Conservation (phyloP, 2,113 vertebrate species). For the Apodemus sylvaticus region DNA sequence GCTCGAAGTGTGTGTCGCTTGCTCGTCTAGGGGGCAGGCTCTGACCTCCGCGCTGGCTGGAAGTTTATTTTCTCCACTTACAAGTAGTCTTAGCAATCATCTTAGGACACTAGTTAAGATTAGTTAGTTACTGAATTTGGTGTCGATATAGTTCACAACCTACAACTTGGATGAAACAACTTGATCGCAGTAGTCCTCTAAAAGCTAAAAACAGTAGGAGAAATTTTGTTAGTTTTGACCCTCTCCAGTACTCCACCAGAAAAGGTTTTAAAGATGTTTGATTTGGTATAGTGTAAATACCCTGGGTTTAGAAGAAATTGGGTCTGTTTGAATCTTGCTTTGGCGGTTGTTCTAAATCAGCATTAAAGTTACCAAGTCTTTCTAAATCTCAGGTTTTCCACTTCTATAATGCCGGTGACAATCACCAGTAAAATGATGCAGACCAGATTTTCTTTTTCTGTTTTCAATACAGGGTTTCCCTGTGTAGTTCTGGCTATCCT, state of each 20-base stretch:
- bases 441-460: neutral
- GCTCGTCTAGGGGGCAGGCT: neutral
- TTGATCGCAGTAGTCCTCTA: neutral
- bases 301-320: neutral
- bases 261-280: neutral
- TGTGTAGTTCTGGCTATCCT: neutral
- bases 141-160: neutral
- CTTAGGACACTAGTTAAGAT: neutral
- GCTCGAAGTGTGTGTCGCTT: too few relatives aligned
- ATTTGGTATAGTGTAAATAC: neutral
- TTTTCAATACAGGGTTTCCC: neutral
- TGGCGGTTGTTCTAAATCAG: neutral
- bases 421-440: neutral
- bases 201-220: neutral
- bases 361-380: neutral
- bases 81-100: neutral
- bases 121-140: neutral
- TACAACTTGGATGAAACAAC: neutral
- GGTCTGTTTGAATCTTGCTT: constrained; percentile 1
- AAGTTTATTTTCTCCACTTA: neutral
- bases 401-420: neutral
- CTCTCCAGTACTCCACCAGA: neutral
- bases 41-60: neutral
- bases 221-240: neutral
- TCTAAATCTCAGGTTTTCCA: neutral